Base-by-base conservation (phyloP, 2,888 invertebrate genomes). In the Hypselothyrea guttata region DNA sequence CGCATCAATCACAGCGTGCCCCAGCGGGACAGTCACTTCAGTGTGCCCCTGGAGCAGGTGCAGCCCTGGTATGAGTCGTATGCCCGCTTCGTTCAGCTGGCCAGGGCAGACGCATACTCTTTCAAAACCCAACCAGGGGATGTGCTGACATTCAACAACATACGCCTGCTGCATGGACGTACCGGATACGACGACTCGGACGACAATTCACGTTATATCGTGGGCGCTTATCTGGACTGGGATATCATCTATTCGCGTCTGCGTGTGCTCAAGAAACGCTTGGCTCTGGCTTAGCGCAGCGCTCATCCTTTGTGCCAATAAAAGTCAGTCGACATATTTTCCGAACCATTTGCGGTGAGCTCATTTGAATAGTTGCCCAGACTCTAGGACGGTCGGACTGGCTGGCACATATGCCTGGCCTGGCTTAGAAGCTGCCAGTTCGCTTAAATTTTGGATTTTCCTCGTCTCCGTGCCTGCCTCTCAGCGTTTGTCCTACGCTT, bases 161-260 rank as follows among this genome's bases (percentile, higher is more conserved):
- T 93, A 67, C 91, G 95, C 47, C 87, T 95, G 45, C 87, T 95
- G 3, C 95, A 95, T 83, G 95, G 95, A 0, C 91, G 95, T 53
- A 92, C 91, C 41, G 92, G 91, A 2, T 95, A 94, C 87, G 91
- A 91, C 83, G 93, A 94, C 67, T 90, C 88, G 7, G 88, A 88
- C 8, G 73, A 86, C 4, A 93, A 93, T 86, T 76, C 88, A 0
- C 86, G 95, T 49, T 92, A 93, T 75, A 89, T 95, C n/a, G 92
- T 94, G 59, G 95, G 95, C 7, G 93, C 93, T 42, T 95, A 95
- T 86, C 87, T 95, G 7, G 94, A 95, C 86, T 95, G 95, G 95
- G 95, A 95, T 88, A 93, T 94, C 82, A 92, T 95, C 65, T 93
- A 93, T 81, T 95, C 95, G 1, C 91, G 92, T 63, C 54, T 90